Evolutionary conservation across 2,113 vertebrate species (phyloP), one percentile per base, ranked within the genome.

Genomic region (Hippoglossus stenolepis): DNA sequence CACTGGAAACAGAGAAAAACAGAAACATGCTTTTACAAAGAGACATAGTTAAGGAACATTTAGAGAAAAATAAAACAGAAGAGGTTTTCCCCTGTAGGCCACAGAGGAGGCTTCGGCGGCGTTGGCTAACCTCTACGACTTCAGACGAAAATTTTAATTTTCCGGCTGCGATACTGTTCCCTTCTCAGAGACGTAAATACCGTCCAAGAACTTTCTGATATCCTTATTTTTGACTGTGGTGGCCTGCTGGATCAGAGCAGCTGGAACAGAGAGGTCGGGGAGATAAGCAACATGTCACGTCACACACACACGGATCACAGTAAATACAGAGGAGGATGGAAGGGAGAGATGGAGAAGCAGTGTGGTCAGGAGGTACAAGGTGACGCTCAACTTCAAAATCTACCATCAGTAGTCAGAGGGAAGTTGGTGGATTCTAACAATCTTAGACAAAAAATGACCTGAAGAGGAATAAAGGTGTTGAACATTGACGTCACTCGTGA

Each of bases 161-260:
- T 92, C 82, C 1, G 70, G 0, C 1, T 94, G 93, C 85, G 93
- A 70, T 68, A 99, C 97, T 80, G 98, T 99, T 94, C 97, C 97
- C 87, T 99, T 99, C 93, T 99, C 98, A 0, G 97, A 98, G 59
- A 99, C 98, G 63, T 99, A 99, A 92, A 99, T 98, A 87, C 98
- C 98, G 9, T 99, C 98, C 95, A 99, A 95, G 95, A 99, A 99
- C 82, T 99, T 99, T 84, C 98, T 95, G 95, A 99, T 99, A 95
- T 99, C 98, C 93, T 99, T 99, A 87, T 99, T 99, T 95, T 99
- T 99, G 73, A 99, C 98, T 70, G 98, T 98, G 73, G 98, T 99
- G 73, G 98, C 97, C 92, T 99, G 98, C 91, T 99, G 98, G 92
- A 99, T 99, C 89, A 99, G 95, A 90, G 98, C 98, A 87, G 98